Evolutionary conservation across 2,113 vertebrate genomes (phyloP).

Genomic region (Sporophila hypoxantha): DNA sequence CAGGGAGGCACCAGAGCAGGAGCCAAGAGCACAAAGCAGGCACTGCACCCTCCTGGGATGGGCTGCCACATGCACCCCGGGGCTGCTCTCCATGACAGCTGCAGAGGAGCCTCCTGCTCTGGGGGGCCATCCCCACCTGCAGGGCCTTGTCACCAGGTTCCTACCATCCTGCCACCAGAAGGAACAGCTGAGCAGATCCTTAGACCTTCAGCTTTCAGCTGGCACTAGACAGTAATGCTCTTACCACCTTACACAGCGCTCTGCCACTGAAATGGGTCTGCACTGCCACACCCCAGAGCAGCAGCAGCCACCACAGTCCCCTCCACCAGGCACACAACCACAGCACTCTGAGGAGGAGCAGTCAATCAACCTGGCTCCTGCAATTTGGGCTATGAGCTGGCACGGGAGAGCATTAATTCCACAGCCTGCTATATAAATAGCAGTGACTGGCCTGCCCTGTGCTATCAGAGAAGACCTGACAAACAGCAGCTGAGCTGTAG

Average conservation of each 20-base stretch:
- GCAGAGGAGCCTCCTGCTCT: not conserved
- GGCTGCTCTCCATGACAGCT: not conserved
- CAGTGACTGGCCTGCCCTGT: not conserved
- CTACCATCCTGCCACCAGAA: not conserved
- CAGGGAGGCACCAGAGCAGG: not conserved
- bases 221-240: not conserved
- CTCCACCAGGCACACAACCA: not conserved
- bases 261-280: not conserved
- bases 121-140: not conserved
- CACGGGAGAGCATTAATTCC: not conserved
- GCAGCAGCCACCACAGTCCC: not conserved
- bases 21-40: not conserved
- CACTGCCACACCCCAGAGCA: not conserved
- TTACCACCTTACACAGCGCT: accelerated
- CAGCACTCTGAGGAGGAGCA: not conserved
- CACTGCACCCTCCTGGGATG: not conserved
- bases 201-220: not conserved
- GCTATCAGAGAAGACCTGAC: not conserved
- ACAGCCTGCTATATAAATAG: conserved; percentile 27
- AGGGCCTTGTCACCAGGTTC: not conserved
- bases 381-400: not conserved
- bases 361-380: not conserved
- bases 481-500: conserved; percentile 2
- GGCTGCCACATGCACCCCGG: not conserved
- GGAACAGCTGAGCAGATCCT: not conserved